Evolutionary conservation across 2,113 vertebrate genomes (phyloP), one percentile per base, ranked within the genome.

Genomic region (Rhinolophus sinicus): DNA sequence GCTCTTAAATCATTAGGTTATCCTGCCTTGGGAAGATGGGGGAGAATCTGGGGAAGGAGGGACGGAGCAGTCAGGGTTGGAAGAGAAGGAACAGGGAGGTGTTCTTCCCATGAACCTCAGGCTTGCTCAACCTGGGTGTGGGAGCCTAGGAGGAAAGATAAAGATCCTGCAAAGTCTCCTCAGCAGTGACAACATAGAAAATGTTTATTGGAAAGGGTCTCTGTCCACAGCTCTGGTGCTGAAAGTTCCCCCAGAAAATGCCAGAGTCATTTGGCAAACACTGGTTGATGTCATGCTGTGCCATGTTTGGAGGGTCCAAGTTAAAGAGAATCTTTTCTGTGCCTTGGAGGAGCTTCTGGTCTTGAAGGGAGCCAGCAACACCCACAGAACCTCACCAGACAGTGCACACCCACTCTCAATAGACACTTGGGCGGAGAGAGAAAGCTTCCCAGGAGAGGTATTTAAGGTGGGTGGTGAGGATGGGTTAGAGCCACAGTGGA

Each of bases 171-270:
- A 47, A 64, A 38, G 40, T 64, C 62, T 38, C 26, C 19, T 26
- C 1, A 0, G 0, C 60, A 12, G 14, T 2, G 2, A 10, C 8
- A 3, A 69, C 14, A 38, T 38, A 54, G 44, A 50, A 76, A 69
- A 40, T 0, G 33, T 88, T 83, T 19, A 13, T 6, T 24, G 50
- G 44, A 69, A 24, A 80, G 87, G 92, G 80, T 76, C 70, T 96
- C 95, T 94, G 97, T 94, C 95, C 97, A 62, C 2, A 2, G 21
- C 33, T 62, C 9, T 67, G 60, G 94, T 92, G 88, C 97, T 96
- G 96, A 96, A 97, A 95, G 19, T 7, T 65, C 16, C 60, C 54
- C 50, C 9, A 3, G 14, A 60, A 93, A 33, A 73, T 54, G 16
- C 50, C 56, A 0, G 5, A 62, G 22, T 69, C 44, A 0, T 19